These are phyloP conservation scores for Margarornis squamiger DNA, from an alignment of 2,797 vertebrate genomes.

Conservation along the genomic window DNA sequence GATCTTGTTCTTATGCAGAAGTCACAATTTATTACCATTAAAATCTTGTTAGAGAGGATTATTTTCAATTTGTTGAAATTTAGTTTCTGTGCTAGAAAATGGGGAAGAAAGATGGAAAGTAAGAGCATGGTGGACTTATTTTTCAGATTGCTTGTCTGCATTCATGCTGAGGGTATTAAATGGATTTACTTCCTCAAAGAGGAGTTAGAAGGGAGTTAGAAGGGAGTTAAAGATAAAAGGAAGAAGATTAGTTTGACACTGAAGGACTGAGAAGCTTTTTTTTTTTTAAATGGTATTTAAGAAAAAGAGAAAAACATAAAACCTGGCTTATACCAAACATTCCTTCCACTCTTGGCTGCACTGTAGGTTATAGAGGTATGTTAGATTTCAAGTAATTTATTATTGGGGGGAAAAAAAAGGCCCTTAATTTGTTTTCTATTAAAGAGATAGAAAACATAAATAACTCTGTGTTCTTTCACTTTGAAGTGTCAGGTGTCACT, in stretches of 20 bases:
- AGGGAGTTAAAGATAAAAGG: conserved; percentile 51
- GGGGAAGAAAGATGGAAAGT: conserved; percentile 23
- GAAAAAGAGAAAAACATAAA: conserved; percentile 23
- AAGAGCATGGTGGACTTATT: conserved; percentile 11
- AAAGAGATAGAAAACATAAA: conserved; percentile 19
- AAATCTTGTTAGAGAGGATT: conserved; percentile 53
- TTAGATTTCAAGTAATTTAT: conserved; percentile 11
- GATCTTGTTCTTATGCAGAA: background rate
- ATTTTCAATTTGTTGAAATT: conserved; percentile 57
- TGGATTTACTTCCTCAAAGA: conserved; percentile 56
- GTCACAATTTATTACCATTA: conserved; percentile 51
- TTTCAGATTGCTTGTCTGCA: conserved; percentile 11
- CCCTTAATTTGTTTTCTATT: conserved; percentile 1
- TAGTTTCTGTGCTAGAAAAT: conserved; percentile 1
- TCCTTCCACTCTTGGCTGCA: background rate
- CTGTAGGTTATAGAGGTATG: background rate
- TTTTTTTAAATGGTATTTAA: background rate
- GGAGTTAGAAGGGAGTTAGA: conserved; percentile 32
- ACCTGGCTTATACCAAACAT: background rate
- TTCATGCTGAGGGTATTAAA: conserved; percentile 28
- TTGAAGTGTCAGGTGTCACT: conserved; percentile 42
- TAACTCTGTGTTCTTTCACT: conserved; percentile 13
- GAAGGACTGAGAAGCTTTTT: background rate
- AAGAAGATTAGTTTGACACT: conserved; percentile 21
- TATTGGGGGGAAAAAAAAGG: background rate